Evolutionary conservation across 2,888 invertebrate species (phyloP).

Genomic region (Sminthurides aquaticus): DNA sequence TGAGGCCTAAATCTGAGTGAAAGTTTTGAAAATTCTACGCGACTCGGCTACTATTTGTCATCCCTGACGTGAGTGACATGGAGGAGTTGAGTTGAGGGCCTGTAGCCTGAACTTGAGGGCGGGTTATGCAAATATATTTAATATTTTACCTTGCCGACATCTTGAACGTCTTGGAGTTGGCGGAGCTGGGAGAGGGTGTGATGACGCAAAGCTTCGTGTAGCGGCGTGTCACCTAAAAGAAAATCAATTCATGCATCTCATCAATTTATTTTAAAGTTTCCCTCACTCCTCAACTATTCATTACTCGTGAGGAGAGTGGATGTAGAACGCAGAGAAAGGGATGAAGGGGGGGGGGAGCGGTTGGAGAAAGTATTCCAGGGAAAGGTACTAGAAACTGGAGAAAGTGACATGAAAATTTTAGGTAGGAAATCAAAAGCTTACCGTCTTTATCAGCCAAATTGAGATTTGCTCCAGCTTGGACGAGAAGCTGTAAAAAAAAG

Average conservation of each 20-base stretch:
- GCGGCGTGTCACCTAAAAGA: constrained; percentile 44
- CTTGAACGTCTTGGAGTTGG: constrained; percentile 89
- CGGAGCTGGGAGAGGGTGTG: constrained; percentile 92
- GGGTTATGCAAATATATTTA: neutral
- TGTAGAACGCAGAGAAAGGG: no score
- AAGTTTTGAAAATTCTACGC: neutral
- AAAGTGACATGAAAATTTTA: no score
- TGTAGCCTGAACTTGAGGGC: no score
- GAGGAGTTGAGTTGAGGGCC: no score
- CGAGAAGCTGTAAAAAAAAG: constrained; percentile 60
- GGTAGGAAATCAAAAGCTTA: no score
- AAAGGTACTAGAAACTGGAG: no score
- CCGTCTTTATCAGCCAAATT: constrained; percentile 97
- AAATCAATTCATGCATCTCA: neutral
- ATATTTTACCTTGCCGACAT: constrained; percentile 58
- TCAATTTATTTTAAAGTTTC: neutral
- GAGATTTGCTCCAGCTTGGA: constrained; percentile 84
- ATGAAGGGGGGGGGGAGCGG: no score
- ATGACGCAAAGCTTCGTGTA: constrained; percentile 85
- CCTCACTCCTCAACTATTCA: no score
- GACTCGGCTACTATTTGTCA: neutral
- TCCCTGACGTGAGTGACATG: constrained; percentile 22
- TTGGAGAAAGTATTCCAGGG: no score
- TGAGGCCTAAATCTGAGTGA: constrained; percentile 1
- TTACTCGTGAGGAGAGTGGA: no score